Base-by-base conservation (phyloP, 2,888 invertebrate species). In the Romanomermis culicivorax region DNA sequence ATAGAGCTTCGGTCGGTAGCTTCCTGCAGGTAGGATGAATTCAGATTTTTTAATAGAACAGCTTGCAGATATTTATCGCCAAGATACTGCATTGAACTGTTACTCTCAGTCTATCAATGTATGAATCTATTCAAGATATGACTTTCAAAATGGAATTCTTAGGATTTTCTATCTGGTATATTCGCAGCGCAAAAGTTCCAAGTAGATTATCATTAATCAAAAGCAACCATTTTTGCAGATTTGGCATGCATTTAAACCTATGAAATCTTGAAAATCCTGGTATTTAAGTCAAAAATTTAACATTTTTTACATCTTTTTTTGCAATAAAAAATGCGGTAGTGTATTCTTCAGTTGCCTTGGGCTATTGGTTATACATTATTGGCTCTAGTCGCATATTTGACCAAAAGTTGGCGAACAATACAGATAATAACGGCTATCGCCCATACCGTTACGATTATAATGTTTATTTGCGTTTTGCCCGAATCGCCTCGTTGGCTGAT, bases 361-460 rank as follows among this genome's bases (percentile, higher is more conserved):
- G 67, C 67, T 2, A 59, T 68, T 23, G 67, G 67, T 20, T 67
- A 67, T 56, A 64, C 68, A 1, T 57, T 69, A 20, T 58, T 68
- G n/a, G 67, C 68, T 1, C 57, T 65, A 3, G 59, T 68, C 23
- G 68, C 68, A 20, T 68, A 68, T 56, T 53, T 65, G 29, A 61
- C 63, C 29, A 63, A 63, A 51, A 63, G 63, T 47, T 68, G 68
- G 68, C 63, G 65, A 30, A 61, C 60, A 29, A 66, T 68, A 4
- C 67, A 65, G 58, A 61, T 62, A 11, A 64, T 68, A 45, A 64
- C 67, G 4, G 67, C 68, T 3, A 61, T 60, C 3, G 55, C 65
- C 7, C 68, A 68, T 57, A 66, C 66, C 27, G 54, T 63, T 26
- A 60, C 66, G 7, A 64, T 68, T 30, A 51, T 61, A 17, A 11